Evolutionary conservation across 2,888 invertebrate genomes (phyloP).

Genomic region (Aleiodes testaceus): DNA sequence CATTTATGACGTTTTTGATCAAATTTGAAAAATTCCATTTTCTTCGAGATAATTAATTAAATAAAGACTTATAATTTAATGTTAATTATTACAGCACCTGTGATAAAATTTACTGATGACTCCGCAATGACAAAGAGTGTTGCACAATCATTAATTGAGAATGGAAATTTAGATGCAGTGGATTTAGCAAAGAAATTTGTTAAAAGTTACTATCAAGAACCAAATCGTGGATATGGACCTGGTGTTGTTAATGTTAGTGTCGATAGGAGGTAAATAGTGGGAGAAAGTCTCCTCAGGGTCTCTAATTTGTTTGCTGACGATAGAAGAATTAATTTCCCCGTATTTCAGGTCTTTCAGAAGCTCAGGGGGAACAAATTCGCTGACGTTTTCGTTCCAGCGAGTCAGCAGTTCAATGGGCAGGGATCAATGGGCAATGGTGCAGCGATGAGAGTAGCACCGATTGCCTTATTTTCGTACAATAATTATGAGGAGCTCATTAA

Average conservation of each 20-base stretch:
- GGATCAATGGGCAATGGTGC: conserved; percentile 88
- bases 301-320: too few species aligned
- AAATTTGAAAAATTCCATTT: too few species aligned
- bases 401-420: conserved; percentile 78
- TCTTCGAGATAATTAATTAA: too few species aligned
- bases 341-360: conserved; percentile 74
- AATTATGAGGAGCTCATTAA: conserved; percentile 74
- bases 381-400: conserved; percentile 79
- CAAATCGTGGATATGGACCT: conserved; percentile 80
- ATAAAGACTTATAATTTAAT: conserved; percentile 7
- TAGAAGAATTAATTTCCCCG: background rate
- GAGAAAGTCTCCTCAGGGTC: too few species aligned
- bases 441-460: conserved; percentile 82
- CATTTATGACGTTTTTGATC: too few species aligned
- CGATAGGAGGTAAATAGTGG: background rate
- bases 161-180: conserved; percentile 75
- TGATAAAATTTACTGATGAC: conserved; percentile 80
- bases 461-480: conserved; percentile 77
- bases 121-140: conserved; percentile 81
- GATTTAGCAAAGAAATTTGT: conserved; percentile 80
- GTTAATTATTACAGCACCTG: conserved; percentile 72
- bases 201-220: conserved; percentile 77
- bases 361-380: conserved; percentile 75
- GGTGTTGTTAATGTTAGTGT: conserved; percentile 73
- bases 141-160: conserved; percentile 77